Evolutionary conservation across 2,797 vertebrate species (phyloP).

Genomic region (Fundulus diaphanus): DNA sequence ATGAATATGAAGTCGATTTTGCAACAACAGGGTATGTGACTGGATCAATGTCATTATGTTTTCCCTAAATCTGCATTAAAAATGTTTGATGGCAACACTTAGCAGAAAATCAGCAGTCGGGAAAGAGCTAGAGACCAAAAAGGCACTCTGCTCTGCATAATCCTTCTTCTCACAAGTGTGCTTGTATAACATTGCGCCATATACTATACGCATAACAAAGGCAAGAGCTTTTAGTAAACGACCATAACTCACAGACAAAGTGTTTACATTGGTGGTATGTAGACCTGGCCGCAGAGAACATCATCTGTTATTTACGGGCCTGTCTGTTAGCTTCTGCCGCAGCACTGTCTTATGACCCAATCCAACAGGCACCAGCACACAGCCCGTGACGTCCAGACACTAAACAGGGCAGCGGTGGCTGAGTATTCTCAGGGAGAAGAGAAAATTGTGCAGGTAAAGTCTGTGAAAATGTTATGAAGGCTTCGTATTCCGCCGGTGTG

Average conservation of each 20-base stretch:
- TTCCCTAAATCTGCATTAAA: slow-evolving; percentile 40
- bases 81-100: slow-evolving; percentile 39
- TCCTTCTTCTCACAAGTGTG: slow-evolving; percentile 52
- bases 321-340: slow-evolving; percentile 55
- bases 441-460: slow-evolving; percentile 50
- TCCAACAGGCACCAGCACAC: slow-evolving; percentile 59
- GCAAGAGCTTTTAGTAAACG: slow-evolving; percentile 79
- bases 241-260: slow-evolving; percentile 73
- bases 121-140: slow-evolving; percentile 41
- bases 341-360: slow-evolving; percentile 61
- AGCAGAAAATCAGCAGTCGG: slow-evolving; percentile 37
- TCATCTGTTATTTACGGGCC: slow-evolving; percentile 77
- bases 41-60: slow-evolving; percentile 28
- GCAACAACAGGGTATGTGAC: slow-evolving; percentile 28
- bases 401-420: slow-evolving; percentile 69
- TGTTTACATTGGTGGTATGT: slow-evolving; percentile 79
- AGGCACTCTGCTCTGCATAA: slow-evolving; percentile 16
- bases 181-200: slow-evolving; percentile 60
- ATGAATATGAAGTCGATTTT: slow-evolving; percentile 33
- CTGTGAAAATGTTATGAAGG: slow-evolving; percentile 72
- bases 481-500: slow-evolving; percentile 60
- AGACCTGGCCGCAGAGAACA: slow-evolving; percentile 72
- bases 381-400: slow-evolving; percentile 62
- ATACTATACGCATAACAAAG: slow-evolving; percentile 74
- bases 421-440: slow-evolving; percentile 57